phyloP scores from a whole-genome alignment of 2,888 invertebrate genomes.

The Hypercompe scribonia region DNA sequence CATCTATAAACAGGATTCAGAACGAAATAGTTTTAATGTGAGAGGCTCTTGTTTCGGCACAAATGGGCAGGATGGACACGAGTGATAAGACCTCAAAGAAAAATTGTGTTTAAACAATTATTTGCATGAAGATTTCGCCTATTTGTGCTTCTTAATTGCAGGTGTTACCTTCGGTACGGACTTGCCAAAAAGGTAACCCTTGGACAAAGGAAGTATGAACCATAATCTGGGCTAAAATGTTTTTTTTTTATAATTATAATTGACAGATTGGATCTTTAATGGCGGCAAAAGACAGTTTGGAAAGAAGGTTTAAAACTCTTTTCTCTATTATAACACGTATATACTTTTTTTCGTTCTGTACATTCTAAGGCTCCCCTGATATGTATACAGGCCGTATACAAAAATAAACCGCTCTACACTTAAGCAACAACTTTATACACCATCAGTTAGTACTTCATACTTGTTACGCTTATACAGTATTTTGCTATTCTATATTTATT shows the following conservation, averaged over 20 bases:
- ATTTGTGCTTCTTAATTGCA: too few relatives aligned
- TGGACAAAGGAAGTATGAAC: too few relatives aligned
- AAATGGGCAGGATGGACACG: too few relatives aligned
- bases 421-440: constrained; percentile 67
- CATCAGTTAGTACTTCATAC: constrained; percentile 36
- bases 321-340: constrained; percentile 49
- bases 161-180: too few relatives aligned
- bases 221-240: too few relatives aligned
- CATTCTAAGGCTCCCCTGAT: constrained; percentile 81
- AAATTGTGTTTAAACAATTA: too few relatives aligned
- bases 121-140: too few relatives aligned
- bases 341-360: constrained; percentile 48
- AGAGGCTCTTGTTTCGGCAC: too few relatives aligned
- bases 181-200: too few relatives aligned
- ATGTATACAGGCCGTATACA: constrained; percentile 82
- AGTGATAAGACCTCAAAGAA: too few relatives aligned
- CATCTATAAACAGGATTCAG: not conserved
- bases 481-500: constrained; percentile 18
- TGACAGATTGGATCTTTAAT: constrained; percentile 11
- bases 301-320: constrained; percentile 47
- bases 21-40: not conserved
- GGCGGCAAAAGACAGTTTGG: constrained; percentile 43
- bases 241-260: too few relatives aligned
- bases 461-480: not conserved
- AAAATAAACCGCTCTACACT: constrained; percentile 82